Evolutionary conservation across 2,797 vertebrate genomes (phyloP).

Genomic region (Thunnus albacares): DNA sequence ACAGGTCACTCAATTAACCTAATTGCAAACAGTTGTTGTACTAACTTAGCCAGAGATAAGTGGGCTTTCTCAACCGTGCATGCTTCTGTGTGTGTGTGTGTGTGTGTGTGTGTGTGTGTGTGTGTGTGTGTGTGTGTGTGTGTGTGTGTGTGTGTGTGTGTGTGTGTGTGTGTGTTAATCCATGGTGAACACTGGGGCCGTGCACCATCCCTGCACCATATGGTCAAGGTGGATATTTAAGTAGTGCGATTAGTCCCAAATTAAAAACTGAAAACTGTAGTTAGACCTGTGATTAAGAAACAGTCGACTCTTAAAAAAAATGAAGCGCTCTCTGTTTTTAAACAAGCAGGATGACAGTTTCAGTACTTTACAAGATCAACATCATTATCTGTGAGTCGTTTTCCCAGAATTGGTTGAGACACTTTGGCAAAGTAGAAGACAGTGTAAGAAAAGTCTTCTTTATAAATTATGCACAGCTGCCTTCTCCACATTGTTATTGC

Average conservation of each 20-base stretch:
- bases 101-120: conserved; percentile 34
- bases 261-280: conserved; percentile 64
- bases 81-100: conserved; percentile 26
- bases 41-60: conserved; percentile 66
- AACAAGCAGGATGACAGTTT: conserved; percentile 20
- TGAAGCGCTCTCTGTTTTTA: conserved; percentile 25
- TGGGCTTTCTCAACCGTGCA: conserved; percentile 36
- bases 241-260: conserved; percentile 66
- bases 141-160: conserved; percentile 35
- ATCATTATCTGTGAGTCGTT: conserved; percentile 1
- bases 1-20: conserved; percentile 78
- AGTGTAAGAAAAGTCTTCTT: neutral
- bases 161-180: conserved; percentile 63
- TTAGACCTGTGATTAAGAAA: conserved; percentile 49
- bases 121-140: conserved; percentile 27
- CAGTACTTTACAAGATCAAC: conserved; percentile 8
- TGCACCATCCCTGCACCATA: conserved; percentile 67
- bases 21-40: conserved; percentile 70
- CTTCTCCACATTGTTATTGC: neutral
- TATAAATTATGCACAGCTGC: neutral
- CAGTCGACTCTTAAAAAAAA: conserved; percentile 15
- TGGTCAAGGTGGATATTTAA: conserved; percentile 73
- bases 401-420: neutral
- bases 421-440: neutral
- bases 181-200: conserved; percentile 27